phyloP scores from a whole-genome alignment of 2,888 invertebrate species.

The Ophion ventricosus region DNA sequence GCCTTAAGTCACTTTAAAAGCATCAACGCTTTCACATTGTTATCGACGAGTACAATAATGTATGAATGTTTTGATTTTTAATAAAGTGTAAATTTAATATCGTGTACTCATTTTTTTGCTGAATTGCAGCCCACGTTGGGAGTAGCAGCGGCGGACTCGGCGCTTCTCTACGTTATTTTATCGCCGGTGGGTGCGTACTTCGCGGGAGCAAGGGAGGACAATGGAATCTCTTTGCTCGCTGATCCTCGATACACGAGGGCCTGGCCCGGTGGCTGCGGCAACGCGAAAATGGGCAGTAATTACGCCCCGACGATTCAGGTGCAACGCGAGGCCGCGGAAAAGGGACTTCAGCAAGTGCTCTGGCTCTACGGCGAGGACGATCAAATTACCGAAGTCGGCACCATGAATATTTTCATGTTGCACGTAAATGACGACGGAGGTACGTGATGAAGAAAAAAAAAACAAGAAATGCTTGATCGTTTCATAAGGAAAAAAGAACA shows the following conservation, averaged over 20 bases:
- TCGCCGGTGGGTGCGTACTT: conserved; percentile 98
- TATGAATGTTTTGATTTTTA: neutral
- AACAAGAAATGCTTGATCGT: neutral
- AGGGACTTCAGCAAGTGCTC: conserved; percentile 96
- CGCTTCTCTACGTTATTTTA: conserved; percentile 94
- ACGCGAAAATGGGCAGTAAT: conserved; percentile 97
- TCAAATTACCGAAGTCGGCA: conserved; percentile 97
- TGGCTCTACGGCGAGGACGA: conserved; percentile 98
- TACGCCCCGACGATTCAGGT: conserved; percentile 94
- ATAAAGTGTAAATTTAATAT: neutral
- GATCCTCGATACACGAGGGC: conserved; percentile 94
- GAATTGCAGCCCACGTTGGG: conserved; percentile 93
- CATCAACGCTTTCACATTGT: no score
- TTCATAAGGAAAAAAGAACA: conserved; percentile 35
- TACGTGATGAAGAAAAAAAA: conserved; percentile 81
- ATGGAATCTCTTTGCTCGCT: conserved; percentile 94
- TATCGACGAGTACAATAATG: neutral
- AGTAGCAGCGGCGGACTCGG: conserved; percentile 93
- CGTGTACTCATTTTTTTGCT: neutral
- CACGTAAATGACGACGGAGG: conserved; percentile 95
- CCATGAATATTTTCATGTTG: conserved; percentile 98
- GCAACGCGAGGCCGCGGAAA: conserved; percentile 89
- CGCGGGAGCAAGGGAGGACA: conserved; percentile 86
- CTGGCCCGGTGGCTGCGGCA: conserved; percentile 97
- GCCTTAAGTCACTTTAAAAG: no score